Base-by-base conservation (phyloP, 2,797 vertebrate species). In the Coccyzus lansbergi region DNA sequence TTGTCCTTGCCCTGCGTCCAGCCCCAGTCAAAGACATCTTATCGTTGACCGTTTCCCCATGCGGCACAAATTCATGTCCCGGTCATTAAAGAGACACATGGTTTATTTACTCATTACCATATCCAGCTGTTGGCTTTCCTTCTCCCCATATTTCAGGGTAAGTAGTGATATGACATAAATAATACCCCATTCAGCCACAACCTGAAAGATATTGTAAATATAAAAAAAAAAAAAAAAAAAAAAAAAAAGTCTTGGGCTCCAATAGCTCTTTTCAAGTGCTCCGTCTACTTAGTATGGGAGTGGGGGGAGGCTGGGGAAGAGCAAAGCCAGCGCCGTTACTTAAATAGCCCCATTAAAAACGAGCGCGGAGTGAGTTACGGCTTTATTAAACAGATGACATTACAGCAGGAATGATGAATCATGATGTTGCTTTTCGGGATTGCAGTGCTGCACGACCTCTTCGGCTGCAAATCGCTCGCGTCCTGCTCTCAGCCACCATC, bases 381-480 rank as follows among this genome's bases (percentile, higher is more conserved):
- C 94, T 97, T 97, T 97, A 95, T 97, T 96, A 96, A 97, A 95
- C 87, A 92, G 96, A 97, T 97, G 96, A 93, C 95, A 96, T 96
- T 96, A 93, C 93, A 96, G 95, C 95, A 96, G 95, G 94, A 97
- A 95, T 84, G 92, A 97, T 97, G 96, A 96, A 96, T 97, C 97
- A 96, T 95, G 93, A 97, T 94, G 95, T 95, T 97, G 96, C 96
- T 95, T 96, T 96, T 97, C 3, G 0, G 93, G 91, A 96, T 97
- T 96, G 96, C 96, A 86, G 67, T 92, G 92, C 86, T 38, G 75
- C 70, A 81, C 3, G 67, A 96, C 97, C 95, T 95, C 92, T 94
- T 92, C 89, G 79, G 96, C 97, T 93, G 95, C 83, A 93, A 93
- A 96, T 95, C 84, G 92, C 91, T 92, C 86, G 86, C 94, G 91